Percentiles rank a stretch among this genome's conserved stretches.
These are phyloP conservation scores for Tricholauxania praeusta DNA, from an alignment of 2,888 invertebrate species.

Conservation along the genomic window DNA sequence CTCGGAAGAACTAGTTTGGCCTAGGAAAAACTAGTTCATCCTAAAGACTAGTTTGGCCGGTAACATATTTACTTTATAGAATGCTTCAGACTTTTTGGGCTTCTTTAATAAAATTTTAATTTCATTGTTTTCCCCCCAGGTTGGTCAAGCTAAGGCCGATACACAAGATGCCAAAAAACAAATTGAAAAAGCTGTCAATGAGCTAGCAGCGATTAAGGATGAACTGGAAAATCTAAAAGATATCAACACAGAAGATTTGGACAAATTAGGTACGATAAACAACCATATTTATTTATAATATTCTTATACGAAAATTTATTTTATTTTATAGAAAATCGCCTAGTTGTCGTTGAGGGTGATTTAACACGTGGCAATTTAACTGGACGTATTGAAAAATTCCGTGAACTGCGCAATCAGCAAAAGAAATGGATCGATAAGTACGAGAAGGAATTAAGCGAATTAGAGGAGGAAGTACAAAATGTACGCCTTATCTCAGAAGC, in stretches of 20 bases:
- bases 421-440: conserved; percentile 84
- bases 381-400: conserved; percentile 79
- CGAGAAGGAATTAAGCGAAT: conserved; percentile 78
- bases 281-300: neutral
- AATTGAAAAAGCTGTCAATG: conserved; percentile 83
- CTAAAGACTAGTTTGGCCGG: too few species aligned
- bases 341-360: conserved; percentile 78
- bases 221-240: conserved; percentile 82
- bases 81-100: too few species aligned
- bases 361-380: conserved; percentile 81
- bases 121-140: conserved; percentile 69
- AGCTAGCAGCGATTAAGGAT: conserved; percentile 82
- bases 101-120: too few species aligned
- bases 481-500: conserved; percentile 84
- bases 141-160: conserved; percentile 88
- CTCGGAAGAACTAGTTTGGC: too few species aligned
- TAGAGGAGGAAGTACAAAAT: conserved; percentile 83
- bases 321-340: conserved; percentile 72
- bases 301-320: neutral
- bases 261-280: conserved; percentile 70
- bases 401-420: conserved; percentile 77
- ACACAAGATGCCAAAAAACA: conserved; percentile 84
- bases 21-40: too few species aligned
- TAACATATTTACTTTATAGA: too few species aligned
- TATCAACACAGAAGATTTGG: conserved; percentile 77